Conservation (phyloP, 2,888 invertebrate species). For the Branchipolynoe longqiensis region DNA sequence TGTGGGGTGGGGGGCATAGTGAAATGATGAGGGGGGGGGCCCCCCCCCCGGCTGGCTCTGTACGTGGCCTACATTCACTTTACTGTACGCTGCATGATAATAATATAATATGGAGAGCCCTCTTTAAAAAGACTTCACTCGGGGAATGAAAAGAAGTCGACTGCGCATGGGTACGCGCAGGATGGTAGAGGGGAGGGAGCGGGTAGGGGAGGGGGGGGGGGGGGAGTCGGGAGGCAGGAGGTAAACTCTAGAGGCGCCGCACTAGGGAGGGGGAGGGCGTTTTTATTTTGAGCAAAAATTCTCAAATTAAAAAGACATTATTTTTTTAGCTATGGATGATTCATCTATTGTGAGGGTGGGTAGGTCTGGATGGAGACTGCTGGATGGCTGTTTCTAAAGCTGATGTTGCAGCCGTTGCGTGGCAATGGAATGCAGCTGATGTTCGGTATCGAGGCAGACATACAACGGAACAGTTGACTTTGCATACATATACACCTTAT, state of each 20-base stretch:
- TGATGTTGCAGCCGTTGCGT: too few species aligned
- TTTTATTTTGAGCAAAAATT: conserved; percentile 28
- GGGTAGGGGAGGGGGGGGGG: neutral
- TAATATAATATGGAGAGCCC: neutral
- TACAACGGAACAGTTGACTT: too few species aligned
- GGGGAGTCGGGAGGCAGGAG: neutral
- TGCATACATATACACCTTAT: too few species aligned
- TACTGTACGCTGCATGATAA: neutral
- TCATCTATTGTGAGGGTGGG: neutral
- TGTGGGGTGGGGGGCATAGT: neutral
- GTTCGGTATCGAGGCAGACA: too few species aligned
- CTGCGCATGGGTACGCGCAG: neutral
- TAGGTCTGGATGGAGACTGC: neutral
- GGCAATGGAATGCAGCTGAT: too few species aligned
- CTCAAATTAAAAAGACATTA: conserved; percentile 45
- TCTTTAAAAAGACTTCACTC: conserved; percentile 40
- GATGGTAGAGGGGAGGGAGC: neutral
- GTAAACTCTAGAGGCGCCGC: neutral
- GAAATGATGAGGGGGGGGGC: neutral
- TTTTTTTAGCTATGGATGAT: conserved; percentile 26
- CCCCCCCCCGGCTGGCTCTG: too few species aligned
- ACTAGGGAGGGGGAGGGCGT: neutral
- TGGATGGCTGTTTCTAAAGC: neutral
- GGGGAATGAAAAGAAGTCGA: neutral
- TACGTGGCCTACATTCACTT: conserved; percentile 11